Conservation (phyloP, 2,113 vertebrate genomes). For the Lucifuga dentata region DNA sequence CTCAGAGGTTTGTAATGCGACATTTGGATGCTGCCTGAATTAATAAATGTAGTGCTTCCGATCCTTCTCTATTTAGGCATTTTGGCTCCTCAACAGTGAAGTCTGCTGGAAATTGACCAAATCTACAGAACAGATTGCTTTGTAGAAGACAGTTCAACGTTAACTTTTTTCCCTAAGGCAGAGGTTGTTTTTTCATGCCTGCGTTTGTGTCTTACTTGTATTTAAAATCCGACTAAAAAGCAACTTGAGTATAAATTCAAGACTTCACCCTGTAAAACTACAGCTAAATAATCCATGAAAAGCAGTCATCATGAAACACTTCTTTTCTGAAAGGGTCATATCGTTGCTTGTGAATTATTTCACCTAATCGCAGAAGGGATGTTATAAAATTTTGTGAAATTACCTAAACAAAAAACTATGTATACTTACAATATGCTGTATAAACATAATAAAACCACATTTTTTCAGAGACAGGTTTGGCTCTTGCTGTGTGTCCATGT, state of each 20-base stretch:
- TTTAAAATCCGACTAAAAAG: constrained; percentile 37
- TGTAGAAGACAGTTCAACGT: too few species aligned
- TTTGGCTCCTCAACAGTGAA: background rate
- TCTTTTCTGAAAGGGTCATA: constrained; percentile 60
- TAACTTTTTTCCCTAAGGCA: background rate
- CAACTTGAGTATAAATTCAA: constrained; percentile 39
- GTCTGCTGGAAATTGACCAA: too few species aligned
- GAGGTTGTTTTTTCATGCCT: constrained; percentile 36
- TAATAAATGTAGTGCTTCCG: too few species aligned
- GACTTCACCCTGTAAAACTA: constrained; percentile 26
- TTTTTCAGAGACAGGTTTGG: constrained; percentile 72
- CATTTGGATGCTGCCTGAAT: too few species aligned
- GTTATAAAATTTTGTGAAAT: constrained; percentile 78
- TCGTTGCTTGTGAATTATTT: constrained; percentile 72
- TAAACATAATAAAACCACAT: constrained; percentile 81
- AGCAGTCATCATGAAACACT: constrained; percentile 35
- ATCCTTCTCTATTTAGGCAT: too few species aligned
- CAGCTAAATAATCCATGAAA: constrained; percentile 39
- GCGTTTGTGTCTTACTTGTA: constrained; percentile 31
- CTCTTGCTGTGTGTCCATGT: too few species aligned
- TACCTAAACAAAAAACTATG: constrained; percentile 69
- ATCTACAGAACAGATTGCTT: background rate
- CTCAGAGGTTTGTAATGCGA: too few species aligned
- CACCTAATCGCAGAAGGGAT: constrained; percentile 74
- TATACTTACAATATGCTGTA: constrained; percentile 85